Conservation (phyloP, 1,140 invertebrate species). For the Neelides sp. region DNA sequence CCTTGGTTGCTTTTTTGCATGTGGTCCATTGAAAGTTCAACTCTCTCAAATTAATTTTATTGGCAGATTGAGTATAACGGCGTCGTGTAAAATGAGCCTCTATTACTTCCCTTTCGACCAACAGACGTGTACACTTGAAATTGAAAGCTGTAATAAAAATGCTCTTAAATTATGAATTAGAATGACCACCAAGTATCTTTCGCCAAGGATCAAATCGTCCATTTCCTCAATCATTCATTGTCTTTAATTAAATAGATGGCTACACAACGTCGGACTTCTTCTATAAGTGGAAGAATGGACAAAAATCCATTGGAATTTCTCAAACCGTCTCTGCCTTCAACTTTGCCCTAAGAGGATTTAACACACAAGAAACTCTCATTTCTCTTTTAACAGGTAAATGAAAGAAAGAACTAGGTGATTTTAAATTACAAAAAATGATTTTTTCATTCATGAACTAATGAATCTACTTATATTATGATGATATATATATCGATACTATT, state of each 20-base stretch:
- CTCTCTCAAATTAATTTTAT: background rate
- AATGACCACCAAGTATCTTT: too few relatives aligned
- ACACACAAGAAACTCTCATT: background rate
- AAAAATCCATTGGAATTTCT: background rate
- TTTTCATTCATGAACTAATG: too few relatives aligned
- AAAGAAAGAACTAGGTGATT: background rate
- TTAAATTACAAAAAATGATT: background rate
- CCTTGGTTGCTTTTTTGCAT: too few relatives aligned
- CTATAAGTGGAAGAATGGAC: conserved; percentile 4
- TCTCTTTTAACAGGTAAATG: background rate
- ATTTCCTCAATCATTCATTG: background rate
- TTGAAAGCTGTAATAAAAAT: conserved; percentile 21
- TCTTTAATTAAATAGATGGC: background rate
- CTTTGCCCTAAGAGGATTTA: background rate
- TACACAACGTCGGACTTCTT: conserved; percentile 3
- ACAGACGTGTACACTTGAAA: conserved; percentile 17
- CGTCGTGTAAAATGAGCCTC: conserved; percentile 11
- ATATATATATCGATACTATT: too few relatives aligned
- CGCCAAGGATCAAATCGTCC: too few relatives aligned
- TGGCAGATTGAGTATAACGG: conserved; percentile 5
- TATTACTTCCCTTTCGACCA: conserved; percentile 21
- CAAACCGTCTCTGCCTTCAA: background rate
- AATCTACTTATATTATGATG: too few relatives aligned
- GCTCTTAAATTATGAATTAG: background rate
- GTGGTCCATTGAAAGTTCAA: too few relatives aligned